phyloP scores from a whole-genome alignment of 2,113 vertebrate genomes.

The Pollimyrus isidori region DNA sequence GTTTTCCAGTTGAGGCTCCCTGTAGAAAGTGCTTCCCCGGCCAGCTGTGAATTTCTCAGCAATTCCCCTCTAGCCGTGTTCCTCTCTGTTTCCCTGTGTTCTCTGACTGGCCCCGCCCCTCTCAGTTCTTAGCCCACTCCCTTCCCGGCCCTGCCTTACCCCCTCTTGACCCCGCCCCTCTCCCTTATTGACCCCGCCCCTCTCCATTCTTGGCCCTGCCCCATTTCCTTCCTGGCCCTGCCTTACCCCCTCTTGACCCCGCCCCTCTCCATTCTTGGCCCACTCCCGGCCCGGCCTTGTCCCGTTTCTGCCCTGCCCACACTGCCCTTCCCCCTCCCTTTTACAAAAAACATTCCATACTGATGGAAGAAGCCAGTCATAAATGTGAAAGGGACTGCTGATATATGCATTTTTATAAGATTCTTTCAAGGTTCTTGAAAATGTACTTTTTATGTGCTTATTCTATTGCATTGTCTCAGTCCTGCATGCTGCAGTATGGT shows the following conservation, averaged over 20 bases:
- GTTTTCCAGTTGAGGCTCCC: constrained; percentile 72
- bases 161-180: neutral
- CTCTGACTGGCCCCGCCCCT: neutral
- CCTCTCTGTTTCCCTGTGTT: constrained; percentile 22
- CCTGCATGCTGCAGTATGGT: neutral
- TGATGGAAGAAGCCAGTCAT: constrained; percentile 38
- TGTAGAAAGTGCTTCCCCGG: constrained; percentile 57
- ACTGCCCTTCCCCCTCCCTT: constrained; percentile 21
- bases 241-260: too few relatives aligned
- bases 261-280: too few relatives aligned
- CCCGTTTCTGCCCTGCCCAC: neutral
- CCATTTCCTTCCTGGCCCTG: neutral
- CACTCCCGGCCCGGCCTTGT: neutral
- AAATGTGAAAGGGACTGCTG: constrained; percentile 30
- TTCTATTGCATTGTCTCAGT: neutral
- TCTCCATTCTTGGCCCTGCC: too few relatives aligned
- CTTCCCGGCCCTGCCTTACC: neutral
- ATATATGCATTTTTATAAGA: neutral
- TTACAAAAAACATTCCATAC: constrained; percentile 23
- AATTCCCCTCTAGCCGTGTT: constrained; percentile 26
- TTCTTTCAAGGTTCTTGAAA: neutral
- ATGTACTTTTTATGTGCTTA: neutral
- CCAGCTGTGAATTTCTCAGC: constrained; percentile 40
- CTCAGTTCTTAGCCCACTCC: too few relatives aligned
- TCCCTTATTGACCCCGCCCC: too few relatives aligned